phyloP scores from a whole-genome alignment of 2,888 invertebrate species.

The Lasius fuliginosus region DNA sequence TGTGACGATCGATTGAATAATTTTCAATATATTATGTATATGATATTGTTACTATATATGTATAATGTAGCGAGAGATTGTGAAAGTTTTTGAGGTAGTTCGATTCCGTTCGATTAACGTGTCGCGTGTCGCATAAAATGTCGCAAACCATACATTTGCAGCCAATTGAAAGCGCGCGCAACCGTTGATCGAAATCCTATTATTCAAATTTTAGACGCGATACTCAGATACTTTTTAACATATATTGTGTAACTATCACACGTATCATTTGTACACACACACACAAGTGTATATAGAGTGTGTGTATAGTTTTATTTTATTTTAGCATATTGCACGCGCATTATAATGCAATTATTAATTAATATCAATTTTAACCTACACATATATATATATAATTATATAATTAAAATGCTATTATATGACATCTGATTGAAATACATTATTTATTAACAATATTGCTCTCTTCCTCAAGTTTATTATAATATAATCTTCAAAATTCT shows the following conservation, averaged over 20 bases:
- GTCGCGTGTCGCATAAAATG: not conserved
- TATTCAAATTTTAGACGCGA: slow-evolving; percentile 4
- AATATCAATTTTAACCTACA: not conserved
- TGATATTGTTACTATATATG: not conserved
- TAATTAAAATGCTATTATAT: not conserved
- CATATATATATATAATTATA: not conserved
- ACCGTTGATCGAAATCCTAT: not conserved
- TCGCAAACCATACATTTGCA: not conserved
- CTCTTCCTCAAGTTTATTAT: not conserved
- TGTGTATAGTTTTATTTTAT: not conserved
- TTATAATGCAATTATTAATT: not conserved
- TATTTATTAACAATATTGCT: not conserved
- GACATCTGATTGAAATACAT: not conserved
- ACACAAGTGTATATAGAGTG: too few species aligned
- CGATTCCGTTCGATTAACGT: not conserved
- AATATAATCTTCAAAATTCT: not conserved
- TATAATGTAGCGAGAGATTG: not conserved
- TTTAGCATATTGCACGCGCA: too few species aligned
- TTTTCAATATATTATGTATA: too few species aligned
- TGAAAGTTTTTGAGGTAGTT: not conserved
- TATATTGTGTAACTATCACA: not conserved
- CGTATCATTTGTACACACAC: not conserved
- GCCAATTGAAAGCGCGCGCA: not conserved
- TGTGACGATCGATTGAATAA: not conserved
- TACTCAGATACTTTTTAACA: not conserved